Evolutionary conservation across 2,113 vertebrate species (phyloP), one percentile per base, ranked within the genome.

Genomic region (Catharus bicknelli): DNA sequence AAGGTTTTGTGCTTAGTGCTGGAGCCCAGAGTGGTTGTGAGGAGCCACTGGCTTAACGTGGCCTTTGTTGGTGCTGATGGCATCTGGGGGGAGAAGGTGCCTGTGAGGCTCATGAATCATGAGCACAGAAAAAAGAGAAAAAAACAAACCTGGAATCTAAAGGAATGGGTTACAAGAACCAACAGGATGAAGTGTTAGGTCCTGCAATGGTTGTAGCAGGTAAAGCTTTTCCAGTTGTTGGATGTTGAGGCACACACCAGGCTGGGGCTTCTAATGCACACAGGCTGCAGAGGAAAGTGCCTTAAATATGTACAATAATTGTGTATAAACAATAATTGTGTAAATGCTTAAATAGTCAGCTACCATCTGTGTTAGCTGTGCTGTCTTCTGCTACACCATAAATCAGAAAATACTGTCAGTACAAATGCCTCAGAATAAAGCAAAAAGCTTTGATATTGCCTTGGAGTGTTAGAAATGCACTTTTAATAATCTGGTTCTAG

Each of bases 11-110:
- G 63, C 78, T 83, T 17, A 10, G 42, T 27, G 68, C 2, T 32
- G 73, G 2, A 54, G 74, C 6, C 48, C 66, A 16, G 11, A 70
- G 80, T 32, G 83, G 20, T 12, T 88, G 55, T 66, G 21, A 6
- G 64, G 95, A 86, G 87, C 90, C 81, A 25, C 64, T 10, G 64
- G 59, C 90, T 94, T 86, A 53, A 2, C 38, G 55, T 7, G 86
- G 30, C 73, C 68, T 87, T 81, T 90, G 93, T 7, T 64, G 62
- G 42, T 57, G 47, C 29, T 53, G 75, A 21, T 79, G 76, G 45
- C 43, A 1, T 7, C 48, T 1, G 47, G 70, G 64, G 55, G 81
- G 25, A 70, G 72, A 69, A n/a, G 58, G 27, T 59, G 54, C n/a
- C 79, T 61, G 63, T 26, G 25, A 26, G 86, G 70, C n/a, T 40